A percentile compares a stretch with the other conserved stretches of the same genome.
Evolutionary conservation across 2,797 vertebrate genomes (phyloP).

Genomic region (Moxostoma hubbsi): DNA sequence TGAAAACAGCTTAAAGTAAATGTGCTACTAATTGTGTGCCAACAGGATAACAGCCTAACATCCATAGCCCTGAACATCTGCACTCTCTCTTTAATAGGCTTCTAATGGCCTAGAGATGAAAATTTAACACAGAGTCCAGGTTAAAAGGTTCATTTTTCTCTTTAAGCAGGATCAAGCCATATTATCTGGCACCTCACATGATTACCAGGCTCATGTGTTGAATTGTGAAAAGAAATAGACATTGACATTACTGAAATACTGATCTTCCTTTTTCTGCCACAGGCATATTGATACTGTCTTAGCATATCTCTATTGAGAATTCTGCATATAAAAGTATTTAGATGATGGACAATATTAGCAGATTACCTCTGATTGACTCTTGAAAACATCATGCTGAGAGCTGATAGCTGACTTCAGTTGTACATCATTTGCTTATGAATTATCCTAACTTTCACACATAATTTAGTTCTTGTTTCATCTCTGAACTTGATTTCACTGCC

Average conservation of each 20-base stretch:
- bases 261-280: constrained; percentile 30
- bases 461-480: background rate
- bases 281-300: background rate
- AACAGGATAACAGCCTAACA: background rate
- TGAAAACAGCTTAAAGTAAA: no score
- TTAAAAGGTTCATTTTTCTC: background rate
- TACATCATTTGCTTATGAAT: constrained; percentile 4
- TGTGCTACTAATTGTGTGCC: background rate
- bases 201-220: constrained; percentile 30
- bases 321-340: constrained; percentile 7
- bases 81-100: constrained; percentile 10
- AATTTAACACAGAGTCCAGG: background rate
- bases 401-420: constrained; percentile 6
- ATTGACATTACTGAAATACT: constrained; percentile 38
- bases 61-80: background rate
- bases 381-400: background rate
- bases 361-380: constrained; percentile 33
- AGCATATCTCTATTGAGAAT: constrained; percentile 2
- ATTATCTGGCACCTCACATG: constrained; percentile 26
- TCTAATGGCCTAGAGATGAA: background rate
- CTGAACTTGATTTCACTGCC: background rate
- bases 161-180: constrained; percentile 5
- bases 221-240: constrained; percentile 18
- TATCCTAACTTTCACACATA: constrained; percentile 12
- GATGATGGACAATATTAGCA: constrained; percentile 8